Evolutionary conservation across 1,140 invertebrate species (phyloP), one percentile per base, ranked within the genome.

Genomic region (Pachyrhynchus sulphureomaculatus): DNA sequence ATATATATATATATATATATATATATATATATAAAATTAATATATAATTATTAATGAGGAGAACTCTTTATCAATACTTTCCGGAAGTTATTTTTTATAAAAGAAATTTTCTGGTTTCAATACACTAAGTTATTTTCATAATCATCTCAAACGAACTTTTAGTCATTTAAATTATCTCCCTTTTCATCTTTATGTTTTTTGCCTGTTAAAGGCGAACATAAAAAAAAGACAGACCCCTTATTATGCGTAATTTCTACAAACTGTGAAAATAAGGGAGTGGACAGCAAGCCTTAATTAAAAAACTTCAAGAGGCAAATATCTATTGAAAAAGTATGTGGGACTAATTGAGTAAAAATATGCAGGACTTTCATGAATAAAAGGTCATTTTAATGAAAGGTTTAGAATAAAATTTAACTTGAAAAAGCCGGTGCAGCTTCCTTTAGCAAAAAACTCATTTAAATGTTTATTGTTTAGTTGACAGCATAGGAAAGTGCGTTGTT

Each of bases 261-360:
- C 52, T 23, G 9, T 17, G 34, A 24, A 29, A 54, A 42, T 42
- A 15, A 42, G 37, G 37, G 52, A 42, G 52, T 54, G 36, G 26
- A 42, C 52, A 17, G 20, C 23, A 24, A 29, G 52, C 21, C 23
- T 54, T 54, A 54, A 54, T 54, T 42, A 54, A 54, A 54, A 54
- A 54, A 54, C 36, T 54, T 54, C 29, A 54, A 26, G 36, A 36
- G 24, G n/a, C 52, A 54, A 54, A 54, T 54, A 54, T 54, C 52
- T 41, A 52, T 52, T 17, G 49, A 52, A 42, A 54, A 42, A 54
- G 52, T 24, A 42, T 54, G 52, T 54, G 37, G 49, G 23, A 42
- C 52, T 41, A 54, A 54, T 54, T 54, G 41, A 36, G 24, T 54
- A 29, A 29, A 54, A 54, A 42, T 54, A 54, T 54, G 39, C 52